Conservation (phyloP, 2,888 invertebrate species). For the Caenorhabditis sp. region DNA sequence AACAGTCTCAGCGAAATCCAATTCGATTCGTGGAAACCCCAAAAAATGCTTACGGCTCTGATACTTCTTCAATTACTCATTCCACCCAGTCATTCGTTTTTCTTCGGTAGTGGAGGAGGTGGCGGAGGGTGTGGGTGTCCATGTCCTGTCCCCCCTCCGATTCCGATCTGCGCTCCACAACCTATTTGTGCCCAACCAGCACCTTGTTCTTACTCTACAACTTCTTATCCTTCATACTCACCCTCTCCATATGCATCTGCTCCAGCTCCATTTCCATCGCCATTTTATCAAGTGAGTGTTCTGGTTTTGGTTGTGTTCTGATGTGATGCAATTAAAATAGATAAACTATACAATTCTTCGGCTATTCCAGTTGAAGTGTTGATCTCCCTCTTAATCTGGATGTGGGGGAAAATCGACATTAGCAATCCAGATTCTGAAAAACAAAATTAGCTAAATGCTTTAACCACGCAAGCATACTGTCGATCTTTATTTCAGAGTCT, state of each 20-base stretch:
- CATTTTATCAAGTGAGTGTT: slow-evolving; percentile 51
- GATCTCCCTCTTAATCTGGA: no score
- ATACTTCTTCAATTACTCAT: slow-evolving; percentile 49
- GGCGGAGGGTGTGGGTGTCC: slow-evolving; percentile 64
- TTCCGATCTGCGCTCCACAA: slow-evolving; percentile 64
- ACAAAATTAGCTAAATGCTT: no score
- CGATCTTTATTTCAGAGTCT: no score
- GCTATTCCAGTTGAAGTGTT: no score
- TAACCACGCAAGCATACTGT: no score
- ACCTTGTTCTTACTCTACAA: slow-evolving; percentile 46
- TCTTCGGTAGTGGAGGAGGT: slow-evolving; percentile 55
- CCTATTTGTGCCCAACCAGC: slow-evolving; percentile 67
- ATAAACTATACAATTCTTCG: no score
- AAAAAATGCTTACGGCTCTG: slow-evolving; percentile 46
- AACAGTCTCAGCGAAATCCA: slow-evolving; percentile 3
- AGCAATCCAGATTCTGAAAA: no score
- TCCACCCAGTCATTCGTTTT: slow-evolving; percentile 49
- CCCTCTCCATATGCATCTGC: slow-evolving; percentile 35
- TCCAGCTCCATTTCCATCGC: slow-evolving; percentile 40
- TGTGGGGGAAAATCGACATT: no score
- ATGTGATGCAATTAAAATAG: neutral
- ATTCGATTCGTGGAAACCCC: slow-evolving; percentile 1
- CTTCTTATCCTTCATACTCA: slow-evolving; percentile 27
- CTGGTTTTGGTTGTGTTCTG: neutral
- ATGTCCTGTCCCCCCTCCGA: slow-evolving; percentile 44